These are phyloP conservation scores for Epizoanthus rinbou DNA, from an alignment of 92 coral and sea anemone species.

Conservation along the genomic window DNA sequence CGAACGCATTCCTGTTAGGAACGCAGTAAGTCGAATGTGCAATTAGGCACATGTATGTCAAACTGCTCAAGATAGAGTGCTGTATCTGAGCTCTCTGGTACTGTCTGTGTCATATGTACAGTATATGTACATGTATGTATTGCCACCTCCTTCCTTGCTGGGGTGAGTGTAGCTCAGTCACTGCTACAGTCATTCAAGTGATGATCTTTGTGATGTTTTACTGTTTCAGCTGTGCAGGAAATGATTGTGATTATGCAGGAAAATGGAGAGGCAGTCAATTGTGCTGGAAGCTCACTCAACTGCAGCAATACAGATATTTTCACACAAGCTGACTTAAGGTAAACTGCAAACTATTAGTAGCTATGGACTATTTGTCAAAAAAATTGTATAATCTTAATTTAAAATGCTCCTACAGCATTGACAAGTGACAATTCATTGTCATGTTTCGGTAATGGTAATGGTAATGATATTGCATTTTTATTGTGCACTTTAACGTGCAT, in stretches of 20 bases:
- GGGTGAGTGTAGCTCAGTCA: neutral
- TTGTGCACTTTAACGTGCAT: no score
- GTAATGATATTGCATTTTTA: no score
- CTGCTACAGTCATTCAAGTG: neutral
- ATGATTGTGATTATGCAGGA: constrained; percentile 98
- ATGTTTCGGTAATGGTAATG: no score
- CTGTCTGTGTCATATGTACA: no score
- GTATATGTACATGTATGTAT: no score
- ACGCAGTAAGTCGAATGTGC: no score
- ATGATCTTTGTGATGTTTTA: neutral
- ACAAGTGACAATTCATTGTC: neutral
- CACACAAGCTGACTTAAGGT: constrained; percentile 94
- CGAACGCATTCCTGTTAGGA: no score
- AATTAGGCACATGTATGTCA: no score
- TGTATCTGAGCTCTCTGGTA: no score
- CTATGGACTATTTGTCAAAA: neutral
- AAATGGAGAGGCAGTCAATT: constrained; percentile 94
- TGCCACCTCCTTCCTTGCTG: neutral
- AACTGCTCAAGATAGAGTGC: no score
- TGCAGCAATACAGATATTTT: constrained; percentile 84
- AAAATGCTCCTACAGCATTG: no score
- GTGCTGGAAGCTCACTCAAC: constrained; percentile 96
- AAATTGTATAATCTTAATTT: neutral
- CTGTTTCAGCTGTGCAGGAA: constrained; percentile 79
- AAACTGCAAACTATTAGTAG: neutral